Evolutionary conservation across 2,797 vertebrate species (phyloP).

Genomic region (Sebastes paucispinis): DNA sequence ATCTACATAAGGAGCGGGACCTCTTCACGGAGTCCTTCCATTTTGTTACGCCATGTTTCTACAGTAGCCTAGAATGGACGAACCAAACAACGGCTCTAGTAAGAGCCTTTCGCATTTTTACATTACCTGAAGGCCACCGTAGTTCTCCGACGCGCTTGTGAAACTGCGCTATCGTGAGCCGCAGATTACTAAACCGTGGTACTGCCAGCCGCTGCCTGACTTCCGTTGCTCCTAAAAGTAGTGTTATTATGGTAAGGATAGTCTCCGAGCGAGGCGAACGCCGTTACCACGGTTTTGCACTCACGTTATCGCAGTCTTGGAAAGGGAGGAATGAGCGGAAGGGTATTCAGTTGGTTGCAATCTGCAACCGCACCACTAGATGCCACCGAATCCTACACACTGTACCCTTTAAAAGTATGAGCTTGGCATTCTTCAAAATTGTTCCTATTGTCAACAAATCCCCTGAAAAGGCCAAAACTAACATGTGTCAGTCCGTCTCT

Average conservation of each 20-base stretch:
- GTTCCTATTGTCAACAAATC: slow-evolving; percentile 15
- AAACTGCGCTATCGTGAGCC: not conserved
- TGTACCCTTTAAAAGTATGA: not conserved
- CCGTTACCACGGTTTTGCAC: not conserved
- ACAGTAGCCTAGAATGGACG: not conserved
- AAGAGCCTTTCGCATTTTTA: not conserved
- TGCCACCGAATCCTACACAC: not conserved
- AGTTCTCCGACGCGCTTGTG: not conserved
- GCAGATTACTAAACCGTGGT: not conserved
- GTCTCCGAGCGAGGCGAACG: not conserved
- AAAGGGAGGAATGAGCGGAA: too few species aligned
- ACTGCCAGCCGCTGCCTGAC: too few species aligned
- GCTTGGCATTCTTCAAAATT: not conserved
- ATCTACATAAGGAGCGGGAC: not conserved
- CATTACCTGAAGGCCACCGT: not conserved
- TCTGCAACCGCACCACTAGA: not conserved
- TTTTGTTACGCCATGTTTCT: not conserved
- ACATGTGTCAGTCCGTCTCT: not conserved
- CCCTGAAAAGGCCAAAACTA: slow-evolving; percentile 12
- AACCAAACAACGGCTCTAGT: not conserved
- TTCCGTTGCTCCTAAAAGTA: not conserved
- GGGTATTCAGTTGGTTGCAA: too few species aligned
- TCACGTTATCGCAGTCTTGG: too few species aligned
- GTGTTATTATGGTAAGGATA: not conserved
- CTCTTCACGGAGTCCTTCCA: not conserved